These are phyloP conservation scores for Nyctibius bracteatus DNA, from an alignment of 2,113 vertebrate genomes.

Conservation along the genomic window DNA sequence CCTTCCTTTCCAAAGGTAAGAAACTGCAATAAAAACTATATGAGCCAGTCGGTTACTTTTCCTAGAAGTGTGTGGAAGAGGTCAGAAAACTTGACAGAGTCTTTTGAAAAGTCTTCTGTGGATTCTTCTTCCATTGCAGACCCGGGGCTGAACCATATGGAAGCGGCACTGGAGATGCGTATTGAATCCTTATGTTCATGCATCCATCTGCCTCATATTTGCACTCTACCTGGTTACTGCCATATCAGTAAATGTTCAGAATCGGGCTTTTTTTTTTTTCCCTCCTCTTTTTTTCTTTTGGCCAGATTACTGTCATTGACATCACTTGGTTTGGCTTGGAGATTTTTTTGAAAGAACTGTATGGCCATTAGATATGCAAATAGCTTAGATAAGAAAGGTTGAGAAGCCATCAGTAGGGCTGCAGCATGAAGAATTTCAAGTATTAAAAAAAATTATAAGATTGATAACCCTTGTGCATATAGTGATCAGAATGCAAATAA, in stretches of 20 bases:
- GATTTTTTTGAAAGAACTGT: neutral
- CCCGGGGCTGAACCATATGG: neutral
- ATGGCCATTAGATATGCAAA: neutral
- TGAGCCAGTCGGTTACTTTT: neutral
- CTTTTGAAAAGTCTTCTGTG: neutral
- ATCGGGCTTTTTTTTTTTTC: neutral
- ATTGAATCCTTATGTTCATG: neutral
- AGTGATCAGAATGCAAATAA: neutral
- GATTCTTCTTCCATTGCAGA: neutral
- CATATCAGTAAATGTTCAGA: neutral
- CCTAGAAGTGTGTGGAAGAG: neutral
- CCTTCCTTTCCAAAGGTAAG: neutral
- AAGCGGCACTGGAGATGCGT: neutral
- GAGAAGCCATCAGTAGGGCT: neutral
- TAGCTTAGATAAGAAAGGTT: neutral
- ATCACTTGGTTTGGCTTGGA: neutral
- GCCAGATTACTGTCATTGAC: neutral
- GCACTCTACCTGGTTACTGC: neutral
- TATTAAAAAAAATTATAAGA: neutral
- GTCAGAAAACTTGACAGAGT: neutral
- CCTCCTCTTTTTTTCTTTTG: neutral
- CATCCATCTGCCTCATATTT: neutral
- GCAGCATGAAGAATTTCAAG: neutral
- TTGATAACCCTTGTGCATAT: neutral
- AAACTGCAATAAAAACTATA: neutral